Base-by-base conservation (phyloP, 2,113 vertebrate species). In the Corythoichthys haematopterus region DNA sequence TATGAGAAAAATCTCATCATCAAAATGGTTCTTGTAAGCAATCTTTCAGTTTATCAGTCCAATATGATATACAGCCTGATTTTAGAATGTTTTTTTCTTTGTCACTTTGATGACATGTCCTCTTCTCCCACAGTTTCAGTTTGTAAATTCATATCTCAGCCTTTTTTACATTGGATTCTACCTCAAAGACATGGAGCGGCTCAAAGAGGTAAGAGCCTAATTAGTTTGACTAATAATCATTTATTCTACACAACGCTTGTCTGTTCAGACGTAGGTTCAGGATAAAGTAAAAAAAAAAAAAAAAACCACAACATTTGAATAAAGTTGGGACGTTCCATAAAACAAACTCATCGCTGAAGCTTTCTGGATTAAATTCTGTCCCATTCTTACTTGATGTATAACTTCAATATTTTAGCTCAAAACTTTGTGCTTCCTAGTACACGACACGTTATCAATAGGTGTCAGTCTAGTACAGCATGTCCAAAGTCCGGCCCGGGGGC, bases 131-230 rank as follows among this genome's bases (percentile, higher is more conserved):
- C 89, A 99, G 97, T 98, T 99, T 91, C 97, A 98, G 89, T 98
- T 98, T 88, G 92, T 99, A 91, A 99, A 99, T 91, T 99, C 97
- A 52, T 99, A 98, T 92, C 93, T 99, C 91, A 98, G 97, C 92
- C 96, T 98, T 92, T 98, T 98, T 93, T 98, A 98, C 92, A 99
- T 99, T 64, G 97, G 96, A 83, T 99, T 99, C 97, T 99, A 99
- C 96, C 97, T 99, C 96, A 98, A 97, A 90, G 97, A 99, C 91
- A 97, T 99, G 96, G 96, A 98, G 78, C 93, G 96, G 58, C 92
- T 99, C 67, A 99, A 97, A 87, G 97, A 99, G 96, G 97, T 99
- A 77, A 88, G 92, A 45, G 2, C 46, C 14, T 43, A 1, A 1
- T 16, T 15, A 14, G 10, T 55, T 33, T n/a, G 50, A 52, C 0